phyloP scores from a whole-genome alignment of 1,140 invertebrate species.

The Leguminivora glycinivorella region DNA sequence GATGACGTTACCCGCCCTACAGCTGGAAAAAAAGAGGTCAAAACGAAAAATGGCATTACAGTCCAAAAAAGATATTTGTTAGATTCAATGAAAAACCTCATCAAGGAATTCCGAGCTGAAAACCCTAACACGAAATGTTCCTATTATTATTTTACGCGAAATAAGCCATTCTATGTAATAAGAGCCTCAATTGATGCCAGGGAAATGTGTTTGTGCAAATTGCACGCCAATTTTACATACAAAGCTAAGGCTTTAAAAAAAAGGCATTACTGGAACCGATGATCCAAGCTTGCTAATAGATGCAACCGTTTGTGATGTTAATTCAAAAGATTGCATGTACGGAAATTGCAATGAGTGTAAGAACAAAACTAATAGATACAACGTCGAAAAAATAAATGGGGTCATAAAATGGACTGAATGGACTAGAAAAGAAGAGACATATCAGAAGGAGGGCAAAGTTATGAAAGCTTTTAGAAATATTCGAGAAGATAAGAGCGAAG shows the following conservation, averaged over 20 bases:
- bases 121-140: background rate
- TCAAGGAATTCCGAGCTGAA: constrained; percentile 22
- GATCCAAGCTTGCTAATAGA: background rate
- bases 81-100: constrained; percentile 23
- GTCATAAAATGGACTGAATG: constrained; percentile 23
- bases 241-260: constrained; percentile 20
- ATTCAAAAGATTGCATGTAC: constrained; percentile 23
- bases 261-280: background rate
- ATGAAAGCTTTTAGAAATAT: constrained; percentile 15
- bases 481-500: constrained; percentile 2
- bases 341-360: background rate
- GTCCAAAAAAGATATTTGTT: constrained; percentile 29
- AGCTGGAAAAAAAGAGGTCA: constrained; percentile 25
- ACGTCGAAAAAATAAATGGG: constrained; percentile 2
- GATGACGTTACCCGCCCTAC: constrained; percentile 26
- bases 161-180: constrained; percentile 20
- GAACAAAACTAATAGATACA: background rate
- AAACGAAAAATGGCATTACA: constrained; percentile 1
- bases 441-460: constrained; percentile 9
- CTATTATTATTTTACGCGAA: constrained; percentile 28
- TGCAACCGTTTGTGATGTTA: constrained; percentile 16
- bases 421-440: constrained; percentile 25
- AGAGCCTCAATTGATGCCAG: constrained; percentile 11
- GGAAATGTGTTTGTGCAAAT: constrained; percentile 29
- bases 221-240: constrained; percentile 24